Evolutionary conservation across 2,797 vertebrate species (phyloP).

Genomic region (Acanthurus lineatus): DNA sequence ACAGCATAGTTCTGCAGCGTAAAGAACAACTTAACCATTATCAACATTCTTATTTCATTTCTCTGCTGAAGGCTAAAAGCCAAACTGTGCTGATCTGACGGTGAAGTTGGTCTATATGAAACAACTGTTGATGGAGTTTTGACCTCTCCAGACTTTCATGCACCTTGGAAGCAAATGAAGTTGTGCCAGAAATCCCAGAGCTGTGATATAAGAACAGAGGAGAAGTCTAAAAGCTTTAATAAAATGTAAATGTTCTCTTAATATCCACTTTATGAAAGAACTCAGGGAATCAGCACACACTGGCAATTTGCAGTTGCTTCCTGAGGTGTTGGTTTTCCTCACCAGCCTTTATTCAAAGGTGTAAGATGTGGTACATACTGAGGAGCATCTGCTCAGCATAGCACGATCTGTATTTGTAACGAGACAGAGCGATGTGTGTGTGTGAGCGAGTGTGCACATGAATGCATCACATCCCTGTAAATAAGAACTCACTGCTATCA

Average conservation of each 20-base stretch:
- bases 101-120: neutral
- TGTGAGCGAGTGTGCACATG: neutral
- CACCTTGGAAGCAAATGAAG: neutral
- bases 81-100: neutral
- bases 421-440: constrained; percentile 2
- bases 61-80: too few relatives aligned
- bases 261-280: constrained; percentile 31
- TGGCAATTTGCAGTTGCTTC: constrained; percentile 26
- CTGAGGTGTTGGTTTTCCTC: constrained; percentile 41
- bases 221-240: constrained; percentile 10
- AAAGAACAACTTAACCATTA: too few relatives aligned
- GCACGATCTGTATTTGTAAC: constrained; percentile 27
- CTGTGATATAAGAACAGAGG: neutral
- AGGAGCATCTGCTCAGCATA: constrained; percentile 52
- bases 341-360: constrained; percentile 44
- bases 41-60: neutral
- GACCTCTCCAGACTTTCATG: too few relatives aligned
- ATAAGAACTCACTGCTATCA: constrained; percentile 7
- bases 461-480: neutral
- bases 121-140: neutral
- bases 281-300: neutral
- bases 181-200: neutral
- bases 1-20: neutral
- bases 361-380: constrained; percentile 40
- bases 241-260: constrained; percentile 19